A percentile compares a stretch with the other conserved stretches of the same genome.
Evolutionary conservation across 2,797 vertebrate species (phyloP).

Genomic region (Onychomys torridus): DNA sequence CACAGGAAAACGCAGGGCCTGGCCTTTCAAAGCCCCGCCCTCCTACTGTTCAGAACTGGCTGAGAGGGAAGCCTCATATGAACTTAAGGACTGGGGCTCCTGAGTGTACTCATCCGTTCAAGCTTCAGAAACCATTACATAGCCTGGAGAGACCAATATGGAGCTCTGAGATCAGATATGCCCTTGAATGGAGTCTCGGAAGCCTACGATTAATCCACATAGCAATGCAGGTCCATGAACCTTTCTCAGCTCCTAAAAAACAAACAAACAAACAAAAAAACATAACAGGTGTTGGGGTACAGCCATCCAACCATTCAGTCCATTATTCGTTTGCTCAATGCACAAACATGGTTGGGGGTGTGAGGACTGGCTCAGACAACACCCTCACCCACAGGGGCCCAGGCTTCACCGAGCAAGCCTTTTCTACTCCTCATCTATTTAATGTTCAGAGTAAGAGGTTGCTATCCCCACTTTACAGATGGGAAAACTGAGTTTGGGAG

Average conservation of each 20-base stretch:
- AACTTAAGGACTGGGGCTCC: neutral
- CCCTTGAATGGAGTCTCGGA: neutral
- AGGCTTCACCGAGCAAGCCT: neutral
- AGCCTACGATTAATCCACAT: neutral
- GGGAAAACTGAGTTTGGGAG: constrained; percentile 58
- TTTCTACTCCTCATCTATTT: constrained; percentile 36
- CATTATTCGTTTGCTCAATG: neutral
- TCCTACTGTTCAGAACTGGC: neutral
- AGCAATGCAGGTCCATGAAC: neutral
- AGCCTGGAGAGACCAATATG: neutral
- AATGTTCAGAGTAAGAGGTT: constrained; percentile 14
- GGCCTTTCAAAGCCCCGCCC: neutral
- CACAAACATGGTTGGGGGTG: neutral
- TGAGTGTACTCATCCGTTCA: neutral
- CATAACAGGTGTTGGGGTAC: neutral
- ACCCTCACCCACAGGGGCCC: neutral
- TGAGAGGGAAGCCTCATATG: neutral
- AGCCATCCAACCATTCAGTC: neutral
- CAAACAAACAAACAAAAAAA: too few species aligned
- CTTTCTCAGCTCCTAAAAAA: constrained; percentile 31
- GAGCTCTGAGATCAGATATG: neutral
- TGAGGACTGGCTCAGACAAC: neutral
- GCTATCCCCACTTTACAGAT: constrained; percentile 25
- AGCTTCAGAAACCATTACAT: constrained; percentile 15
- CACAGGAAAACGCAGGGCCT: neutral